Conservation (phyloP, 1,140 invertebrate genomes). For the Protaetia brevitarsis region DNA sequence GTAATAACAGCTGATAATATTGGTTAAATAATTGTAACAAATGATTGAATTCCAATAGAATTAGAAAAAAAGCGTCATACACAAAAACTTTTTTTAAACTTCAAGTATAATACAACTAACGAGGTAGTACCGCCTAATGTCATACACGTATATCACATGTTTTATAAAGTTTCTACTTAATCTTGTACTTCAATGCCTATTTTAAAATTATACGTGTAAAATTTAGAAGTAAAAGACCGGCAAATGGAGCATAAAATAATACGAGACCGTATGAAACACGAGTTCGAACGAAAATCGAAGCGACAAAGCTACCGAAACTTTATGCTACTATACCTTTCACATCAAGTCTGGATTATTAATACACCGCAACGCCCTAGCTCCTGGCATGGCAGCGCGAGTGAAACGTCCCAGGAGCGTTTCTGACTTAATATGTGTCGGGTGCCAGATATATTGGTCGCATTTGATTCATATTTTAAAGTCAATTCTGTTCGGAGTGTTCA, state of each 20-base stretch:
- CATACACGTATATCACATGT: no score
- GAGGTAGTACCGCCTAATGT: no score
- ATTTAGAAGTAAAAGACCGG: background rate
- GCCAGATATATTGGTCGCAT: constrained; percentile 39
- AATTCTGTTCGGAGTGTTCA: constrained; percentile 33
- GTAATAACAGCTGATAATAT: no score
- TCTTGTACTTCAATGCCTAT: no score
- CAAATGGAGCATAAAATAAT: background rate
- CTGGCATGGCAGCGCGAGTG: constrained; percentile 20
- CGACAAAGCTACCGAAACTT: background rate
- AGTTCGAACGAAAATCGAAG: background rate
- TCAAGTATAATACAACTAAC: no score
- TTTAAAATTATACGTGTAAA: no score
- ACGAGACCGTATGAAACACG: background rate
- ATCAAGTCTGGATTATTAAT: constrained; percentile 36
- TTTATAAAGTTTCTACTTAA: no score
- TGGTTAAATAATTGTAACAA: no score
- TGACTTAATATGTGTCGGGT: constrained; percentile 42
- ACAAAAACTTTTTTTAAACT: no score
- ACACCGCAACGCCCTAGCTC: constrained; percentile 26
- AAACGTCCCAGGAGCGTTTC: constrained; percentile 30
- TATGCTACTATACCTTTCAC: background rate
- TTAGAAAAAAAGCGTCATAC: no score
- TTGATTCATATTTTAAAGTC: constrained; percentile 42
- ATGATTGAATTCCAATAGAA: no score